Evolutionary conservation across 2,888 invertebrate genomes (phyloP), one percentile per base, ranked within the genome.

Genomic region (Drosophila paracracens): DNA sequence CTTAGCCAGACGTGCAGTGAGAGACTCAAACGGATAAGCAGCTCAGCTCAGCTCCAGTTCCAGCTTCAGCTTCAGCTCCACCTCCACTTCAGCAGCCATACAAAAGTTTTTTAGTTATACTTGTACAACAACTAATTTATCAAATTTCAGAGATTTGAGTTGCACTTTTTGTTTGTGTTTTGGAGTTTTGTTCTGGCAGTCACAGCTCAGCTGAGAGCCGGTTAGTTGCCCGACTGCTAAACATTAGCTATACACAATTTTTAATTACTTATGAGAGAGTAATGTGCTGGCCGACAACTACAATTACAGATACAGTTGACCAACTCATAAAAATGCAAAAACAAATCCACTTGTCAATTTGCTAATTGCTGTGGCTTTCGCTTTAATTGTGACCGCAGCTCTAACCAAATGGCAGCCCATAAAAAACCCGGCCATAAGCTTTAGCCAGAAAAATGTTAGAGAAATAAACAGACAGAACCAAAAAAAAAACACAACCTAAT

Each of bases 321-420:
- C 71, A 62, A 74, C 74, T 76, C 81, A 57, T 70, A 51, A 38
- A 71, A 72, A 72, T 83, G 70, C 74, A 68, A 76, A 81, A 84
- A 79, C 82, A 84, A 85, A 87, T 84, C 84, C 82, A 80, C 76
- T 80, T 87, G 85, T 87, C 85, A 87, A 86, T 86, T 86, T 86
- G 82, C 87, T 86, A 86, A 86, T 86, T 86, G 87, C 87, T 87
- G 82, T 85, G 87, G 85, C 76, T 74, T 82, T 78, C 69, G 73
- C 82, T 83, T 85, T 87, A 85, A 86, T 85, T 87, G 83, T 76
- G 71, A 74, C 87, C 87, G 57, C 85, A 77, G 65, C 11, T 69
- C 66, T 61, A 72, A 63, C 73, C 78, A 71, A 84, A 80, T 79
- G 72, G 57, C 79, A 73, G 52, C 72, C 64, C 81, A 85, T 71